Base-by-base conservation (phyloP, 2,888 invertebrate genomes). In the Meta bourneti region DNA sequence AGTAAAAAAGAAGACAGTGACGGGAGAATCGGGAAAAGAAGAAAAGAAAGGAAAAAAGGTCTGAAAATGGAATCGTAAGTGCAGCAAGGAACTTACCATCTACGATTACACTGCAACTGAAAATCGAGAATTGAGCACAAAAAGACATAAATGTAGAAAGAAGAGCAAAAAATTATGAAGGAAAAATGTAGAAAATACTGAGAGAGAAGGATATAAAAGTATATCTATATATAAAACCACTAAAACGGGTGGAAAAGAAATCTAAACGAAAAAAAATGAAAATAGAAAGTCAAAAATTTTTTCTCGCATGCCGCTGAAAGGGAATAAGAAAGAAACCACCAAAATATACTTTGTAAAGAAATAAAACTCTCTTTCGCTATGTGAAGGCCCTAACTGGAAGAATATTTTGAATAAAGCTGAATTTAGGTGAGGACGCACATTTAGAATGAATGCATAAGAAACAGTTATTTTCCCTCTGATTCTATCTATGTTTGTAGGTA, bases 381-480 rank as follows among this genome's bases (percentile, higher is more conserved):
- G 86, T 78, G 78, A 87, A 48, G 75, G 16, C 52, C 80, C 81
- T 80, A 69, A 69, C 81, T 74, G 74, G 61, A 49, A 20, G 61
- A 74, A 75, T 88, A 88, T 88, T 88, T 88, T 88, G 88, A 88
- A 88, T 88, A 88, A 81, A 74, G 61, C 54, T 81, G 74, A 75
- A 88, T 81, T 88, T 88, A 75, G 81, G 72, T 61, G 75, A 74
- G 69, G 74, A 88, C 51, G 85, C 78, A 49, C 69, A 51, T 70
- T 85, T 78, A 78, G 70, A 70, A 85, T 85, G 85, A 78, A 78
- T 85, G 78, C 69, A 85, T 85, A 85, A 77, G 74, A 72, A 49
- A 85, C 7, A 20, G 34, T 19, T 19, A 61, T 85, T 77, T 78
- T 13, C 49, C 20, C 69, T 34, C 20, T 61, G 61, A 61, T 61